A percentile compares a stretch with the other conserved stretches of the same genome.
Conservation (phyloP, 1,140 invertebrate genomes). For the Drosophila arawakana region DNA sequence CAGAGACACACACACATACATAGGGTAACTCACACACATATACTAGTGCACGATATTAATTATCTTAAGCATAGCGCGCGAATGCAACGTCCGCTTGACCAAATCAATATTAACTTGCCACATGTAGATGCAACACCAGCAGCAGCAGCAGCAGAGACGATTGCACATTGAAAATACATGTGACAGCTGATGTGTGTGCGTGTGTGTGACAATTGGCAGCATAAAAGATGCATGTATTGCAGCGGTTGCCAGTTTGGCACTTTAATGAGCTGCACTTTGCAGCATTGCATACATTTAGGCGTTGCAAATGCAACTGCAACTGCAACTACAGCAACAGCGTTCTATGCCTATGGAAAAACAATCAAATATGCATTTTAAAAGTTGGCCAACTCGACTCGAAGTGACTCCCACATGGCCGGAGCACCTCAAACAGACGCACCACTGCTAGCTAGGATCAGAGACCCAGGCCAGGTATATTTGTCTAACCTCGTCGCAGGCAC, state of each 20-base stretch:
- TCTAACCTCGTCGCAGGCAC: slow-evolving; percentile 72
- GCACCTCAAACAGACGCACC: slow-evolving; percentile 75
- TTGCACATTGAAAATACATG: slow-evolving; percentile 34
- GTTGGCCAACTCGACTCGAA: slow-evolving; percentile 53
- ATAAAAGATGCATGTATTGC: slow-evolving; percentile 51
- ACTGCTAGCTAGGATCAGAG: slow-evolving; percentile 28
- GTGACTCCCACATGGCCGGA: slow-evolving; percentile 66
- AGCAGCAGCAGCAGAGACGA: slow-evolving; percentile 19
- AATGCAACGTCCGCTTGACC: slow-evolving; percentile 58
- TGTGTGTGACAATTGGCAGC: slow-evolving; percentile 34
- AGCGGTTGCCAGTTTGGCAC: slow-evolving; percentile 33
- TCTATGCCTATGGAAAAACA: slow-evolving; percentile 50
- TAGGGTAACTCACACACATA: background rate
- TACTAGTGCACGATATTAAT: slow-evolving; percentile 55
- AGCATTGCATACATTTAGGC: slow-evolving; percentile 44
- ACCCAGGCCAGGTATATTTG: slow-evolving; percentile 76
- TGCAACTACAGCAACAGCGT: background rate
- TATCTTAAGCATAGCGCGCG: slow-evolving; percentile 72
- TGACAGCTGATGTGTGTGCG: slow-evolving; percentile 38
- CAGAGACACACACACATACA: slow-evolving; percentile 13
- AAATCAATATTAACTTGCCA: slow-evolving; percentile 77
- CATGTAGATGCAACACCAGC: slow-evolving; percentile 14
- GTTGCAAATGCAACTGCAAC: slow-evolving; percentile 4
- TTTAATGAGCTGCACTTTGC: slow-evolving; percentile 50
- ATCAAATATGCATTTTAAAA: slow-evolving; percentile 83